Evolutionary conservation across 2,797 vertebrate genomes (phyloP), one percentile per base, ranked within the genome.

Genomic region (Coregonus ussuriensis): DNA sequence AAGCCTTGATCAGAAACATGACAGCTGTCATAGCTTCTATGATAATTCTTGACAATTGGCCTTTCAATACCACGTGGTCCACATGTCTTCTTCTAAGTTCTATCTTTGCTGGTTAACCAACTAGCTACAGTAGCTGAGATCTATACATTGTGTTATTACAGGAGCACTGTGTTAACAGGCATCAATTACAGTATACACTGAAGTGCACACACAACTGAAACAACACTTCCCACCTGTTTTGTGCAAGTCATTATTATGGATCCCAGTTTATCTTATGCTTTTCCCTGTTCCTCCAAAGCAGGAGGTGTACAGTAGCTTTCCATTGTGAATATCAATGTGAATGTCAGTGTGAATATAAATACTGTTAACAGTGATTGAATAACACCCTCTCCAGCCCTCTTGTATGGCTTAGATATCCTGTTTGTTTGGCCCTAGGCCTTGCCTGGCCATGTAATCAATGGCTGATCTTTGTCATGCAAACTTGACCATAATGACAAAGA

Each of bases 401-500:
- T 77, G 75, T 83, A 51, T 77, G 82, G 69, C 81, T 83, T 77
- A 66, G 80, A 84, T 82, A 81, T 82, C 77, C 87, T 86, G 86
- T 90, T 91, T 90, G 88, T 87, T 92, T 91, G 88, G 83, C 86
- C 86, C 76, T 74, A 76, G 0, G 76, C 79, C 84, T 84, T 74
- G 75, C 82, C 25, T 25, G 25, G 25, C 25, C 1, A 62, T 75
- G 33, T 84, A 88, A 87, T 91, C 86, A 83, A 53, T 18, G 18
- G 15, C 4, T 37, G 31, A 33, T 82, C 87, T 92, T 93, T 90
- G 84, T 92, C 84, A 91, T 88, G 88, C 85, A 90, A 90, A 91
- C 79, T 68, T 87, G 88, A 86, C 83, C 75, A 77, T 87, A 65
- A 76, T 89, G 74, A 82, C 82, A 82, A 71, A 77, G 83, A 81